Conservation (phyloP, 53 echinoderm and acorn worm genomes). For the Temnopleurus reevesii region DNA sequence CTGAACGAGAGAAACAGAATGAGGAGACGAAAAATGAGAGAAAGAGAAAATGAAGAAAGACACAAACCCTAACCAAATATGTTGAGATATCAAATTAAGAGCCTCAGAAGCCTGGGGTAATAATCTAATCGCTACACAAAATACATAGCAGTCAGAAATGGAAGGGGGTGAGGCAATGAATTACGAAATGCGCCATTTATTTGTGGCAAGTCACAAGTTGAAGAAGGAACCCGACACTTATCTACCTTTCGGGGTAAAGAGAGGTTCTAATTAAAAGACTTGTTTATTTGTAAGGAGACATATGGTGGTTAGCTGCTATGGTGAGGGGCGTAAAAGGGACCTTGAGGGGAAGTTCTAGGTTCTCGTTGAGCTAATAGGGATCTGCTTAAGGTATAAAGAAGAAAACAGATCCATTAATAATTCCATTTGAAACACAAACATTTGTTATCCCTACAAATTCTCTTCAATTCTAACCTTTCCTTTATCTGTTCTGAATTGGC, state of each 20-base stretch:
- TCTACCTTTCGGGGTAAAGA: neutral
- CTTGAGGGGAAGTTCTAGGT: neutral
- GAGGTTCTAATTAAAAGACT: slow-evolving; percentile 29
- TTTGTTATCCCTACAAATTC: neutral
- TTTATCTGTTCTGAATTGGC: too few species aligned
- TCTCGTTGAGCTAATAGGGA: neutral
- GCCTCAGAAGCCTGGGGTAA: neutral
- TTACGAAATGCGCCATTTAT: slow-evolving; percentile 26
- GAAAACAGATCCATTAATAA: slow-evolving; percentile 15
- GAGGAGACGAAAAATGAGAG: neutral
- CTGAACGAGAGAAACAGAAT: neutral
- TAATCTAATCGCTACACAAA: slow-evolving; percentile 37
- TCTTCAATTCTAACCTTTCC: too few species aligned
- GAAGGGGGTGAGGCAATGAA: slow-evolving; percentile 16
- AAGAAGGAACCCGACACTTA: slow-evolving; percentile 16
- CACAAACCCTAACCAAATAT: slow-evolving; percentile 14
- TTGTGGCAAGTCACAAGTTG: slow-evolving; percentile 36
- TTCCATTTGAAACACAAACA: slow-evolving; percentile 27
- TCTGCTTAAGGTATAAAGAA: neutral
- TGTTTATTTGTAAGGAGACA: slow-evolving; percentile 35
- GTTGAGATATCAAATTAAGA: slow-evolving; percentile 24
- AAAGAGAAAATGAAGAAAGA: neutral
- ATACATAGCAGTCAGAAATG: neutral
- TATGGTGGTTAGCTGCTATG: neutral
- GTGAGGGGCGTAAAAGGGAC: neutral